Base-by-base conservation (phyloP, 2,797 vertebrate genomes). In the Microhierax caerulescens region DNA sequence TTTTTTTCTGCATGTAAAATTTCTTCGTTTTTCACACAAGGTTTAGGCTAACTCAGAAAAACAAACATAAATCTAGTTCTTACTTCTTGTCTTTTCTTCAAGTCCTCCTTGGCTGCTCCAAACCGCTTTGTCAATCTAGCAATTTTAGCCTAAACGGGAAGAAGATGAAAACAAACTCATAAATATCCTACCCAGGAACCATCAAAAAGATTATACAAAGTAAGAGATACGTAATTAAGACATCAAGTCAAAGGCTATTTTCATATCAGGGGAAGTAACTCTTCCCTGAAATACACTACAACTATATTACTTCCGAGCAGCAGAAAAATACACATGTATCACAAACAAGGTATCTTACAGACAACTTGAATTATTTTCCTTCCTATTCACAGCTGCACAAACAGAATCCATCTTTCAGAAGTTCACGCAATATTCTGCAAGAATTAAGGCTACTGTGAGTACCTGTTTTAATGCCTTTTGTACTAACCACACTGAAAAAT, bases 61-160 rank as follows among this genome's bases (percentile, higher is more conserved):
- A 54, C 32, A 91, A 67, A 54, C 17, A 16, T 15, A 85, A 82
- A 81, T 88, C 30, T 37, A 87, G 10, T 90, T 84, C 98, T 98
- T 98, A 99, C 98, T 96, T 98, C 98, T 85, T 99, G 98, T 98
- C 98, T 99, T 97, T 98, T 99, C 98, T 99, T 99, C 83, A 98
- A 91, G 97, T 99, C 99, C 87, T 99, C 99, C 11, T 98, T 98
- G 48, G 98, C 98, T 95, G 99, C 99, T 97, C 99, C 99, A 98
- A 99, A 99, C 57, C 99, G 99, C 98, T 99, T 99, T 47, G 99
- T 98, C 91, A 99, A 98, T 89, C 99, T 98, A 18, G 99, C 96
- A 76, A 99, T 99, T 98, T 99, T 99, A 96, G 99, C 98, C 99
- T 99, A 93, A 97, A 96, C 27, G 67, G 41, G 37, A 76, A 73